These are phyloP conservation scores for Phoeniculus purpureus DNA, from an alignment of 2,797 vertebrate species.

Conservation along the genomic window DNA sequence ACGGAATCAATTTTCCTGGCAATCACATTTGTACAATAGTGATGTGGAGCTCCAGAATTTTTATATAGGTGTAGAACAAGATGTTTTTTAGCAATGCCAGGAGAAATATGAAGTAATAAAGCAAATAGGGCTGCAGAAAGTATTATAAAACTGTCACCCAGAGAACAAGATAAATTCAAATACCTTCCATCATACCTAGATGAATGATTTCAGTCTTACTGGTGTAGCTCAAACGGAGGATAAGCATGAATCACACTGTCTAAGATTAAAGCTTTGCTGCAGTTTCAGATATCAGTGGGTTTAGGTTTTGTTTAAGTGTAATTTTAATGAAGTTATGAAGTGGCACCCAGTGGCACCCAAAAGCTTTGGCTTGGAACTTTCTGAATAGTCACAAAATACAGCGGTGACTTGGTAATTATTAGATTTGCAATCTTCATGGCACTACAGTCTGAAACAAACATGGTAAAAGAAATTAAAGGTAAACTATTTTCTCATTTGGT, in stretches of 20 bases:
- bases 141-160: background rate
- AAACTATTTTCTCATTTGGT: background rate
- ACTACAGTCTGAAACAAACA: background rate
- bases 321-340: background rate
- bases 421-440: background rate
- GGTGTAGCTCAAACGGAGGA: background rate
- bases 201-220: background rate
- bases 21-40: background rate
- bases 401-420: background rate
- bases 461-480: background rate
- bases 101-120: slow-evolving; percentile 35
- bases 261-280: background rate
- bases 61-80: background rate
- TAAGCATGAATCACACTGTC: background rate
- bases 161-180: background rate
- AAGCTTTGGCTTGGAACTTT: background rate
- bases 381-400: background rate
- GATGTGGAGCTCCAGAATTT: background rate
- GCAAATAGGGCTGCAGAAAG: slow-evolving; percentile 6
- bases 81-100: background rate
- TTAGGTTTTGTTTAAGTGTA: background rate
- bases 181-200: background rate
- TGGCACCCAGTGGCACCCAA: background rate
- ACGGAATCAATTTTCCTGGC: background rate
- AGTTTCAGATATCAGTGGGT: background rate